Base-by-base conservation (phyloP, 2,113 vertebrate species). In the Paraplagusia blochii region DNA sequence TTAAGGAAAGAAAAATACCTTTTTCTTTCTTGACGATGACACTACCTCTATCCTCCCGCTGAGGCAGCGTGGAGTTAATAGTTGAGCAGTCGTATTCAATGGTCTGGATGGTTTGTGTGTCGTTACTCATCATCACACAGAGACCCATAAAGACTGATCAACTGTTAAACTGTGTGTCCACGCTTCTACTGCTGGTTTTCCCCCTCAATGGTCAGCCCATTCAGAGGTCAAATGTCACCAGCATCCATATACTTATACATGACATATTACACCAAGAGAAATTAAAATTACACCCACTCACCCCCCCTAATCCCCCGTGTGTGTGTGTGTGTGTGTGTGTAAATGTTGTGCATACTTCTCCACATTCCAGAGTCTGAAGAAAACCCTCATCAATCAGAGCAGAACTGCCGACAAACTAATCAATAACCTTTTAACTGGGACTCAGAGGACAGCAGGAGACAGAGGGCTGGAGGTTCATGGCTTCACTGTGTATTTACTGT, bases 91-190 rank as follows among this genome's bases (percentile, higher is more conserved):
- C 11, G 9, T 12, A 40, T 40, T 9, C 38, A 40, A 11, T 13
- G 44, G 44, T 42, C 9, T 13, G 22, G 3, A 29, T 29, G 22
- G 58, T 34, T 48, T 50, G 49, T 54, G 19, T 49, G 63, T 48
- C 38, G 38, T 40, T 40, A 40, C 13, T 40, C 38, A 40, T 40
- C 38, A 40, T 40, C 38, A 40, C 38, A 40, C 38, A 40, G 72
- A 52, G 63, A n/a, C 10, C 58, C 65, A 76, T 69, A 60, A 74
- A 58, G 29, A 39, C 53, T 45, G 57, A 86, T 86, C 90, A 93
- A 90, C 84, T 68, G 86, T 91, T 90, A 88, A 88, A 84, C 87
- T 13, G 46, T 38, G 46, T 47, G 29, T 56, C 18, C 34, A 9
- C 8, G 33, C 36, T 36, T 58, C 7, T 22, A 14, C 66, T 44